Evolutionary conservation across 1,140 invertebrate species (phyloP).

Genomic region (Grapholita molesta): DNA sequence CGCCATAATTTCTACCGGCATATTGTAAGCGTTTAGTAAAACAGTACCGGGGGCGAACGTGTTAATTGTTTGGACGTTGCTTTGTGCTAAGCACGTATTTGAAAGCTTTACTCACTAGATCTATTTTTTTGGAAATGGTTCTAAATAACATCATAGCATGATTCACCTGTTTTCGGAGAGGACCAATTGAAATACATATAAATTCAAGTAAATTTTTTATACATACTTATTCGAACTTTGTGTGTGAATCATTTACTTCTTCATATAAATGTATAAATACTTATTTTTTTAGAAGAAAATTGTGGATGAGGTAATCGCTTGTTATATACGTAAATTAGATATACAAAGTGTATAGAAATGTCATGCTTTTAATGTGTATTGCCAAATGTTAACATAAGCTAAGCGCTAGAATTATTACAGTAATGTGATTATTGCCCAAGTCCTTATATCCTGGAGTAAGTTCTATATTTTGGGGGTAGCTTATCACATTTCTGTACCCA

Average conservation of each 20-base stretch:
- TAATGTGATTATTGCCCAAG: neutral
- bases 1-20: no score
- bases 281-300: neutral
- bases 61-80: neutral
- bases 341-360: constrained; percentile 3
- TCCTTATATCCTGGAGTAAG: neutral
- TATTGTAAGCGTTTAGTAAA: no score
- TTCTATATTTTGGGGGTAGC: neutral
- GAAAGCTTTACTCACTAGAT: neutral
- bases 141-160: neutral
- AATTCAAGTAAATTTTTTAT: neutral
- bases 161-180: constrained; percentile 10
- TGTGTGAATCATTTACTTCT: neutral
- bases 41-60: no score
- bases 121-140: neutral
- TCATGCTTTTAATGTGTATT: constrained; percentile 12
- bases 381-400: constrained; percentile 13
- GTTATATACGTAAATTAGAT: constrained; percentile 2
- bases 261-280: neutral
- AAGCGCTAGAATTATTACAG: neutral
- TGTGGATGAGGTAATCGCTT: neutral
- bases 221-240: neutral
- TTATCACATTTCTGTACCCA: neutral
- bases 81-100: no score
- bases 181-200: constrained; percentile 12